These are phyloP conservation scores for Labeo catla DNA, from an alignment of 2,113 vertebrate species.

Conservation along the genomic window DNA sequence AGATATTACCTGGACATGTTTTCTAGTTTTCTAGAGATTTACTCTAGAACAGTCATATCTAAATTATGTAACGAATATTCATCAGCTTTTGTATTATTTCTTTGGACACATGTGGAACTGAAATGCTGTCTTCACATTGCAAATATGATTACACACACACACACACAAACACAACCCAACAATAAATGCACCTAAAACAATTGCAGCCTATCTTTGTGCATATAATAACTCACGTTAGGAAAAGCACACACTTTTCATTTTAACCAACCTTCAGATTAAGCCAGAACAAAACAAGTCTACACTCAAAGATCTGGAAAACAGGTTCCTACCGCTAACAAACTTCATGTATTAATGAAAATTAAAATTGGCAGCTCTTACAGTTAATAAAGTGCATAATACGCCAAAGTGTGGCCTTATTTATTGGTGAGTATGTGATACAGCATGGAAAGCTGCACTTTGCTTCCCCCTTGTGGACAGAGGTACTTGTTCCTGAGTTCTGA, in stretches of 20 bases:
- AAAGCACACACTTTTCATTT: not conserved
- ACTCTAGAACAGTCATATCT: not conserved
- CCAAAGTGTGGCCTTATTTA: not conserved
- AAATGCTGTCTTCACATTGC: slow-evolving; percentile 39
- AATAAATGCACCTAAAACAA: slow-evolving; percentile 12
- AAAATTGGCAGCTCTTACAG: not conserved
- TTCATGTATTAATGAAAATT: not conserved
- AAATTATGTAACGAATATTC: slow-evolving; percentile 28
- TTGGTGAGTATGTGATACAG: not conserved
- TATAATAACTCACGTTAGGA: not conserved
- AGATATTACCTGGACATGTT: not conserved
- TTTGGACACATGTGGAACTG: slow-evolving; percentile 35
- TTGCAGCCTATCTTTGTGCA: not conserved
- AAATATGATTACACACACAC: slow-evolving; percentile 22
- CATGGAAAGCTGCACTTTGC: not conserved
- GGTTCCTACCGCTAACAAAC: not conserved
- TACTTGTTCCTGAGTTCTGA: not conserved
- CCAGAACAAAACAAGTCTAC: not conserved
- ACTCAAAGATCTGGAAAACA: not conserved
- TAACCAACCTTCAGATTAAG: not conserved
- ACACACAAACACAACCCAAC: not conserved
- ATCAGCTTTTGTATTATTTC: slow-evolving; percentile 32
- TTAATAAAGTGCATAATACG: slow-evolving; percentile 3
- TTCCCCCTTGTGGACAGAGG: not conserved
- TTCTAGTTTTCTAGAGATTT: not conserved